Conservation (phyloP, 2,888 invertebrate genomes). For the Linnaemya tessellans region DNA sequence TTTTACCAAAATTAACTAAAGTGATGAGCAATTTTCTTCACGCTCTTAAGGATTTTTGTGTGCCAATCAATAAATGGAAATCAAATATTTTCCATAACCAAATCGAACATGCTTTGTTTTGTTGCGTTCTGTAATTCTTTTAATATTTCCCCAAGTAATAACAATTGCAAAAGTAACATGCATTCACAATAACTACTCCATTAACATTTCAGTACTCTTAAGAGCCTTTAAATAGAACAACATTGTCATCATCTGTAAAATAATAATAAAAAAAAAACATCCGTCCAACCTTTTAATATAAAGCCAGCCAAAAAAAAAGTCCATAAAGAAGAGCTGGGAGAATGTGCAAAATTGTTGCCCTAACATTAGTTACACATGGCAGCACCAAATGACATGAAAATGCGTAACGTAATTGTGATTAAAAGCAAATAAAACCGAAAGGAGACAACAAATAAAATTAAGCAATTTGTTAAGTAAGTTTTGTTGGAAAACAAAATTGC, state of each 20-base stretch:
- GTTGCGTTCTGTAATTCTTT: background rate
- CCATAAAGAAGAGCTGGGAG: constrained; percentile 19
- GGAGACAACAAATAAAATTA: constrained; percentile 1
- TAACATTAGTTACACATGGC: constrained; percentile 68
- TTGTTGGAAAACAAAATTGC: too few relatives aligned
- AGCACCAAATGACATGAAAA: constrained; percentile 41
- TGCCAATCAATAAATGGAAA: background rate
- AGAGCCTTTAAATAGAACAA: background rate
- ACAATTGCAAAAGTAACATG: background rate
- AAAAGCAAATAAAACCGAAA: constrained; percentile 1
- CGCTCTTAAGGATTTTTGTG: background rate
- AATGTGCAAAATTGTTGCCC: background rate
- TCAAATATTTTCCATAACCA: background rate
- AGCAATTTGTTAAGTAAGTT: constrained; percentile 48
- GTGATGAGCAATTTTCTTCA: background rate
- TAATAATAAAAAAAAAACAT: too few relatives aligned
- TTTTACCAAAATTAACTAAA: too few relatives aligned
- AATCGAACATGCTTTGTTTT: background rate
- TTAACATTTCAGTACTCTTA: constrained; percentile 35
- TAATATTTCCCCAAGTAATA: background rate
- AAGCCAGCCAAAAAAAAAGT: background rate
- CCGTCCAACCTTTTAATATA: background rate
- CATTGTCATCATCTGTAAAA: constrained; percentile 21
- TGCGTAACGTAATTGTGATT: constrained; percentile 64
- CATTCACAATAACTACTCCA: constrained; percentile 33